Conservation (phyloP, 2,113 vertebrate genomes). For the Phycodurus eques region DNA sequence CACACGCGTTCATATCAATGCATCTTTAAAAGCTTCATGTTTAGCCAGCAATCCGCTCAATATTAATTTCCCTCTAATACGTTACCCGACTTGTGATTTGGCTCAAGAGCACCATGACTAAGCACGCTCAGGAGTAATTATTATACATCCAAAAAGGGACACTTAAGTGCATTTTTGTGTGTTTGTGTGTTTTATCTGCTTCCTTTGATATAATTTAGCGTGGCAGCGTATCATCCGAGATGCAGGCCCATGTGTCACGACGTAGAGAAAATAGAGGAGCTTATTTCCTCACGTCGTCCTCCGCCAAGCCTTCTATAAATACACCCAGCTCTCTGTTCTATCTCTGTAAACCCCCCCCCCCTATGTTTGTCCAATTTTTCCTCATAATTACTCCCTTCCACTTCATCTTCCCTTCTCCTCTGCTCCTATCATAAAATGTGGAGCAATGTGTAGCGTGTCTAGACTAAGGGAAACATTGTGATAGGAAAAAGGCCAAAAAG, state of each 20-base stretch:
- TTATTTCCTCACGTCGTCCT: constrained; percentile 56
- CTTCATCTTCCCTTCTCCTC: constrained; percentile 16
- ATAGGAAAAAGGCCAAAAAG: neutral
- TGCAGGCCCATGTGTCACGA: constrained; percentile 41
- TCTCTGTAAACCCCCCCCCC: neutral
- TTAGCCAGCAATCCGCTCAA: neutral
- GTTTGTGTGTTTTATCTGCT: neutral
- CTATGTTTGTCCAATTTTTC: constrained; percentile 30
- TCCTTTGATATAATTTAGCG: constrained; percentile 44
- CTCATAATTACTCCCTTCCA: constrained; percentile 29
- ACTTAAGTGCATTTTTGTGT: neutral
- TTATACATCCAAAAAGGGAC: neutral
- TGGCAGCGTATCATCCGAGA: constrained; percentile 55
- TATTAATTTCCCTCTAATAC: neutral
- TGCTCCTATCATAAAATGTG: constrained; percentile 13
- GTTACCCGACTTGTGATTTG: neutral
- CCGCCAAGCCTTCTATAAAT: constrained; percentile 39
- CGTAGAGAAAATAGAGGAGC: constrained; percentile 55
- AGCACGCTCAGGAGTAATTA: neutral
- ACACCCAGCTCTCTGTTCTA: constrained; percentile 23
- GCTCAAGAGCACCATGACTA: neutral
- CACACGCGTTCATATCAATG: constrained; percentile 5
- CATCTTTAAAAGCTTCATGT: neutral
- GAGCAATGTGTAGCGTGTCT: neutral
- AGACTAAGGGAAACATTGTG: neutral